These are phyloP conservation scores for Cynopterus brachyotis DNA, from an alignment of 2,113 vertebrate species.

Conservation along the genomic window DNA sequence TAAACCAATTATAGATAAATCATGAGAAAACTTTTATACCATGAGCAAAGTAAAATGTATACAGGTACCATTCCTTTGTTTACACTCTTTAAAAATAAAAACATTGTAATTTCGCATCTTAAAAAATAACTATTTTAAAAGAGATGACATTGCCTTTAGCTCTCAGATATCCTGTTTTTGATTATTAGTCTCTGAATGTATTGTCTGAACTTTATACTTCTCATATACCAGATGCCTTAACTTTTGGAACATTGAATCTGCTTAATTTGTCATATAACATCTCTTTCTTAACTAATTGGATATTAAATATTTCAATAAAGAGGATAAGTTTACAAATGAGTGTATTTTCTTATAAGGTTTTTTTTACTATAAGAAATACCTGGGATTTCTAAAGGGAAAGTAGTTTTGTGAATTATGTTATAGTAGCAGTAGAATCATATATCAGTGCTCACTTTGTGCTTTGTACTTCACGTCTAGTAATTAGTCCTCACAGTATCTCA, in stretches of 20 bases:
- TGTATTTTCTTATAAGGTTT: neutral
- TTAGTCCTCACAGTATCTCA: neutral
- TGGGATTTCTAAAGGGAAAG: neutral
- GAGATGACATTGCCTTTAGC: neutral
- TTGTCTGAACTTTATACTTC: neutral
- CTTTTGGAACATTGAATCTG: neutral
- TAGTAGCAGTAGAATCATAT: neutral
- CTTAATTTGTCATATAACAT: neutral
- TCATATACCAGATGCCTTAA: neutral
- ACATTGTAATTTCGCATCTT: neutral
- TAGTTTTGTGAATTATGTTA: neutral
- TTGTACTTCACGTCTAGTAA: neutral
- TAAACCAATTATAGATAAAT: neutral
- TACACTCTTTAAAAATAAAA: conserved; percentile 18
- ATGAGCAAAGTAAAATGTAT: neutral
- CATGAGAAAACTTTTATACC: neutral
- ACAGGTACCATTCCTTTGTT: neutral
- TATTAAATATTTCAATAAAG: neutral
- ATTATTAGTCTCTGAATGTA: neutral
- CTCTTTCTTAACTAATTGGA: neutral
- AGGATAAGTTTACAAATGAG: neutral
- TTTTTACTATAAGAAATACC: neutral
- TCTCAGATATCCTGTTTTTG: neutral
- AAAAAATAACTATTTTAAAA: neutral
- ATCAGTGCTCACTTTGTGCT: neutral